Evolutionary conservation across 2,113 vertebrate genomes (phyloP).

Genomic region (Ranitomeya imitator): DNA sequence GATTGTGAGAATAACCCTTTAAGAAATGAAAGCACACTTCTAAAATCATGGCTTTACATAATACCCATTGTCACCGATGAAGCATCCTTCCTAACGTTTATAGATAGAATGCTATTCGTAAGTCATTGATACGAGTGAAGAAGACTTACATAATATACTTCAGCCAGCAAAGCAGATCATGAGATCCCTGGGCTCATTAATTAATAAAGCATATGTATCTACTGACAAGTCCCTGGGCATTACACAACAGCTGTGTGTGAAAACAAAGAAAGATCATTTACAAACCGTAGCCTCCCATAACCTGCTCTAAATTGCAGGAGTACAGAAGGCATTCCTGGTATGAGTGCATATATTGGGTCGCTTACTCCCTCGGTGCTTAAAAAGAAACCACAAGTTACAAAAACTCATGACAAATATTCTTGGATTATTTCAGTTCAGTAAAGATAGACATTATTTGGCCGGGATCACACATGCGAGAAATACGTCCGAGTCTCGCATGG

Average conservation of each 20-base stretch:
- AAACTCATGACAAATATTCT: not conserved
- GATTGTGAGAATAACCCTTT: no score
- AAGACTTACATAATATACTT: not conserved
- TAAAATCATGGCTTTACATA: no score
- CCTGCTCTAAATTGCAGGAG: not conserved
- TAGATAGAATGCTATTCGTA: not conserved
- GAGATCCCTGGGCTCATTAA: not conserved
- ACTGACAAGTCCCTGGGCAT: not conserved
- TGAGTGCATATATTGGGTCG: not conserved
- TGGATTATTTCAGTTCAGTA: not conserved
- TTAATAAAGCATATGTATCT: not conserved
- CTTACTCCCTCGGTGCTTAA: not conserved
- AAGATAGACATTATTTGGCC: not conserved
- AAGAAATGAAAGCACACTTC: no score
- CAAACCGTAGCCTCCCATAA: constrained; percentile 8
- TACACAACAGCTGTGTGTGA: constrained; percentile 23
- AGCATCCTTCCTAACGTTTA: no score
- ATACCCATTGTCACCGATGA: no score
- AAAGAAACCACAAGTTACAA: constrained; percentile 20
- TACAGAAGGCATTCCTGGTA: constrained; percentile 14
- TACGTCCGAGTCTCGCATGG: no score
- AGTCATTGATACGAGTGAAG: not conserved
- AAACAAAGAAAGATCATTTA: constrained; percentile 16
- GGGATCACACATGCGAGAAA: no score
- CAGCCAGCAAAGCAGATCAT: not conserved